Evolutionary conservation across 2,113 vertebrate species (phyloP).

Genomic region (Sus scrofa): DNA sequence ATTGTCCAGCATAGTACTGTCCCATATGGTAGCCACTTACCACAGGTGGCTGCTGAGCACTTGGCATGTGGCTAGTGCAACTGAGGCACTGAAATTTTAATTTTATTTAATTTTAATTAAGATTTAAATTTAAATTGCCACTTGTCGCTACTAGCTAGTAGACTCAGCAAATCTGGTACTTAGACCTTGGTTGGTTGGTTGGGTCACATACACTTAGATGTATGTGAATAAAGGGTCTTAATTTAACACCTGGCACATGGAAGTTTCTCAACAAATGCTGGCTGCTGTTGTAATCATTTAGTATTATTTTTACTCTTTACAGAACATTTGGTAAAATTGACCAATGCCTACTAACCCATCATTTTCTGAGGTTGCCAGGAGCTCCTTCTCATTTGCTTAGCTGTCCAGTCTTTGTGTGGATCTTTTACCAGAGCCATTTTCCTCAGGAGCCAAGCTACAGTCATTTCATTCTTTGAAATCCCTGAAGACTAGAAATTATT

Average conservation of each 20-base stretch:
- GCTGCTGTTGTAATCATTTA: not conserved
- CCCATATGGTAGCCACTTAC: not conserved
- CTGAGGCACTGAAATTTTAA: not conserved
- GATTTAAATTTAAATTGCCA: not conserved
- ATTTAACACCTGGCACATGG: not conserved
- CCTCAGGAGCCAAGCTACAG: not conserved
- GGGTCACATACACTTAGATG: not conserved
- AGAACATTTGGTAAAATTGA: not conserved
- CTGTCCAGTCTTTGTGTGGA: not conserved
- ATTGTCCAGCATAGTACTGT: not conserved
- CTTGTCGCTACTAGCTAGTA: not conserved
- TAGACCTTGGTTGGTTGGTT: not conserved
- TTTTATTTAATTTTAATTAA: slow-evolving; percentile 31
- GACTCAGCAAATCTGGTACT: not conserved
- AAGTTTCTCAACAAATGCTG: slow-evolving; percentile 3
- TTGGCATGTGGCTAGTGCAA: not conserved
- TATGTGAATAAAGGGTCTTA: not conserved
- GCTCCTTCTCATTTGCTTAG: not conserved
- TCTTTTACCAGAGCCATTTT: slow-evolving; percentile 19
- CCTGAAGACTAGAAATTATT: slow-evolving; percentile 57
- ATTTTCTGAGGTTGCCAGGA: not conserved
- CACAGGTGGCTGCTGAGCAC: not conserved
- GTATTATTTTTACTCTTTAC: slow-evolving; percentile 12
- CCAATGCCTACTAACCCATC: not conserved
- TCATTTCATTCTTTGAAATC: slow-evolving; percentile 16